Conservation (phyloP, 2,888 invertebrate species). For the Cheilosia scutellata region DNA sequence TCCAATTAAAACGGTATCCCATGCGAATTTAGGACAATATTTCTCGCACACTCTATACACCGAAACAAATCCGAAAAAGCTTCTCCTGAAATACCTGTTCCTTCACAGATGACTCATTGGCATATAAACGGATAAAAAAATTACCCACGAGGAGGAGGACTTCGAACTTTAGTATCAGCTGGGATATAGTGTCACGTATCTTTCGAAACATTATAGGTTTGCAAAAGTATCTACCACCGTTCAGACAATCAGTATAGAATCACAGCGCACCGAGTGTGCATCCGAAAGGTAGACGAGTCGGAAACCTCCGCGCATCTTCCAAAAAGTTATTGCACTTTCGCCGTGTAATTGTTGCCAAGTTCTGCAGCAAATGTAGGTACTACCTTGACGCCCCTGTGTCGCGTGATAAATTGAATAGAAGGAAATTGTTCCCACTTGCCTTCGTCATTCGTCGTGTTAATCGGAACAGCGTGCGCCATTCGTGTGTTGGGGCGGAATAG, state of each 20-base stretch:
- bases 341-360: conserved; percentile 2
- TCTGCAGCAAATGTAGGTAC: conserved; percentile 5
- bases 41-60: conserved; percentile 35
- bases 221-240: conserved; percentile 43
- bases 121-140: conserved; percentile 10
- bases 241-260: conserved; percentile 38
- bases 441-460: conserved; percentile 30
- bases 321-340: conserved; percentile 37
- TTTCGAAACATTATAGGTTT: conserved; percentile 24
- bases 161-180: conserved; percentile 71
- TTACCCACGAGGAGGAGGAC: conserved; percentile 48
- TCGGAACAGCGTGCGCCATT: conserved; percentile 30
- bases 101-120: conserved; percentile 64
- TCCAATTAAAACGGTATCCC: conserved; percentile 57
- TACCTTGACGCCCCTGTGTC: conserved; percentile 58
- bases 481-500: conserved; percentile 46
- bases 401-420: conserved; percentile 60
- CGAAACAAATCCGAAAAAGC: conserved; percentile 61
- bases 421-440: conserved; percentile 43
- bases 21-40: conserved; percentile 64
- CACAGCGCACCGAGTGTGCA: conserved; percentile 60
- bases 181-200: conserved; percentile 39
- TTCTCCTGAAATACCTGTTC: conserved; percentile 65
- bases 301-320: neutral
- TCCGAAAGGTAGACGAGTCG: conserved; percentile 10